Evolutionary conservation across 2,797 vertebrate species (phyloP), one percentile per base, ranked within the genome.

Genomic region (Epinephelus awoara): DNA sequence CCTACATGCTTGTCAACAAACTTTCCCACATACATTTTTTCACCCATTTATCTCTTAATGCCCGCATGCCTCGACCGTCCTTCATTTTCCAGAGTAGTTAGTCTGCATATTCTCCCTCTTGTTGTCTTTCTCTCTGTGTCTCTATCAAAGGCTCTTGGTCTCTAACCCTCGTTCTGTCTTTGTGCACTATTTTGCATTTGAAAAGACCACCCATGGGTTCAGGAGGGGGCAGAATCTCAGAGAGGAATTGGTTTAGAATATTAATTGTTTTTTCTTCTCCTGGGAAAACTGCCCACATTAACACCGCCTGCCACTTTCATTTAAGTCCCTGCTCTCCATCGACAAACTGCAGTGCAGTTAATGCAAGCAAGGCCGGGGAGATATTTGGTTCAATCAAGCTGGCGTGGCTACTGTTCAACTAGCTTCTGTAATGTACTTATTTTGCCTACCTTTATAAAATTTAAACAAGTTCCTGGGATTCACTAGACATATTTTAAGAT

Each of bases 131-230:
- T 77, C 50, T 79, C 47, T 67, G 23, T 58, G 47, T 84, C 64
- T 83, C 72, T 27, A 64, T 85, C 62, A 34, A 61, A 81, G 68
- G 72, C 74, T 75, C 66, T 82, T 46, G 67, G 70, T 75, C 70
- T 75, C 69, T 71, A 79, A 83, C 70, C 75, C 65, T 56, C 8
- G 7, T 69, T 76, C 61, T 51, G 80, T 88, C 82, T 89, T 85
- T 90, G 79, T 91, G 88, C 62, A 66, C 85, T 84, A 57, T 82
- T 94, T 94, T 92, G 89, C 93, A 94, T 95, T 81, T 94, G 90
- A 95, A 96, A 94, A 88, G 94, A 92, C 94, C 94, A 94, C 94
- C 93, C 93, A 85, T 91, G 83, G 89, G 92, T 92, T 90, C 89
- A 85, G 71, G 82, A 75, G 87, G 85, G 88, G 88, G 87, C 88